Evolutionary conservation across 1,140 invertebrate species (phyloP).

Genomic region (Scaptomyza montana): DNA sequence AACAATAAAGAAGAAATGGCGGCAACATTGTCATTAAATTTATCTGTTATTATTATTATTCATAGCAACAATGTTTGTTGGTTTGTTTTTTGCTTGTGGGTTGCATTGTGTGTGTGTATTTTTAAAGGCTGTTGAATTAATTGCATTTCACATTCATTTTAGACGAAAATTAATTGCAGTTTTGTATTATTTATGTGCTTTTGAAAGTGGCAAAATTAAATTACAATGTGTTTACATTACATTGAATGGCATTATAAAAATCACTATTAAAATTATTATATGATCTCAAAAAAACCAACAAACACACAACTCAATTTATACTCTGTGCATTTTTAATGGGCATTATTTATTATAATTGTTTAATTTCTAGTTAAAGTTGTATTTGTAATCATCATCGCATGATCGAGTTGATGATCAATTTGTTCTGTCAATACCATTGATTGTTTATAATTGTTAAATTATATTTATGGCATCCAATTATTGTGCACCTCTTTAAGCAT

Average conservation of each 20-base stretch:
- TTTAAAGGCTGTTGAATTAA: conserved; percentile 69
- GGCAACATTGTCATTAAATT: conserved; percentile 74
- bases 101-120: conserved; percentile 20
- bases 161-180: conserved; percentile 67
- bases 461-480: conserved; percentile 36
- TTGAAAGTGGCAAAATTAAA: conserved; percentile 21
- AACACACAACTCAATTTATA: neutral
- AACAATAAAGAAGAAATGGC: conserved; percentile 46
- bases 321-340: neutral
- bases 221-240: conserved; percentile 25
- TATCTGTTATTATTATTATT: conserved; percentile 64
- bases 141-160: conserved; percentile 76
- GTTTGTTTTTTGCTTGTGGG: no score
- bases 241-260: neutral
- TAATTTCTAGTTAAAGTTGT: neutral
- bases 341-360: conserved; percentile 2
- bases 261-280: neutral
- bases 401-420: neutral
- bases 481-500: conserved; percentile 36
- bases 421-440: conserved; percentile 32
- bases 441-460: conserved; percentile 32
- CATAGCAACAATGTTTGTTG: conserved; percentile 52
- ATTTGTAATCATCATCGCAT: neutral
- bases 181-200: conserved; percentile 65
- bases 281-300: no score